Evolutionary conservation across 2,888 invertebrate genomes (phyloP), one percentile per base, ranked within the genome.

Genomic region (Junonia oenone): DNA sequence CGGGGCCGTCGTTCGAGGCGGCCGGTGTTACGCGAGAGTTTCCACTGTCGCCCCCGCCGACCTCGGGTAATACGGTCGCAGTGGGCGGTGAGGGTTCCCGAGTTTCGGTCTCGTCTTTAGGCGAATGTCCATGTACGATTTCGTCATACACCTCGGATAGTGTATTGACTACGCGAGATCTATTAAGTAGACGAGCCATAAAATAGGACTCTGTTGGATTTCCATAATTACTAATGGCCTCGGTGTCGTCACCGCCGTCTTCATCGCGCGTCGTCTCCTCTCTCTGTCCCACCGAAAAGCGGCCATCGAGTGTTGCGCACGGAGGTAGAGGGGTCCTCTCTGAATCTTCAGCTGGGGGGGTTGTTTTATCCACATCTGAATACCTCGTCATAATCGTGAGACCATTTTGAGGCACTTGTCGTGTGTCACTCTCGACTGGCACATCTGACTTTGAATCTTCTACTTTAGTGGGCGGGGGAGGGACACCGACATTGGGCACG

Each of bases 381-480:
- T 86, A 90, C n/a, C 90, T 74, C 35, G 90, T 90, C 82, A 90
- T 84, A 64, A 90, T 90, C 58, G 88, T 85, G 63, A 90, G 79
- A 0, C 90, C 90, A 68, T 83, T 87, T 70, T 85, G 83, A 15
- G 90, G 90, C 62, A 83, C 69, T 9, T 61, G 64, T 0, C 66
- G 59, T 9, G 62, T 38, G 2, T 69, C 67, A n/a, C 53, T 68
- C 15, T 63, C 65, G 37, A 59, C 49, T 17, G 45, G 6, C 2
- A 31, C 51, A 11, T 64, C 65, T 5, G 64, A 19, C 52, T 57
- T 61, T 6, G 45, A 51, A 11, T 62, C 66, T 22, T 64, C 62
- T 1, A 45, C 13, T 52, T 64, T 58, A 47, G 66, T 38, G 46
- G 63, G 54, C 26, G 67, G 61, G n/a, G 69, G 55, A 17, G 65